Conservation (phyloP, 1,140 invertebrate species). For the Asbolus verrucosus region DNA sequence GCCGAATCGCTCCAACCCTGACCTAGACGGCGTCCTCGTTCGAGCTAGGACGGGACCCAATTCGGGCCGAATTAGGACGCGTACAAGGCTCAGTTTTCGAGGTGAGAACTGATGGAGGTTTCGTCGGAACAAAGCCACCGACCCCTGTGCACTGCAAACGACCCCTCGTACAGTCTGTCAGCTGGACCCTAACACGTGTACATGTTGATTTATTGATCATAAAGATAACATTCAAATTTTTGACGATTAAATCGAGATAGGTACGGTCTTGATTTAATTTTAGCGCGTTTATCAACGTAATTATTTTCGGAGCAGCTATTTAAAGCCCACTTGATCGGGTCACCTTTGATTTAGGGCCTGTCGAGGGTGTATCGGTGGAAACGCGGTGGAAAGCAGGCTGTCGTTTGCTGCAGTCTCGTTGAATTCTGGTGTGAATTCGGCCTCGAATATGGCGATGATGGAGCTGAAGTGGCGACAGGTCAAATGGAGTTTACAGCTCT, state of each 20-base stretch:
- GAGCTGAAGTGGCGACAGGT: conserved; percentile 59
- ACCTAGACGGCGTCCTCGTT: conserved; percentile 38
- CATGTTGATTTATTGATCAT: not conserved
- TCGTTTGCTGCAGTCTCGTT: not conserved
- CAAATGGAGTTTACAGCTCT: conserved; percentile 56
- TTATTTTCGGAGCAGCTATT: too few species aligned
- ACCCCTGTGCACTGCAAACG: too few species aligned
- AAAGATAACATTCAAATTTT: conserved; percentile 1
- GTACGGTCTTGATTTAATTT: too few species aligned
- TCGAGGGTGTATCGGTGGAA: conserved; percentile 56
- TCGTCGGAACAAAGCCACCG: too few species aligned
- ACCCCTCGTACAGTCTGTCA: too few species aligned
- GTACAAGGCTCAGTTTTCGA: conserved; percentile 7
- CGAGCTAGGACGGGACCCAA: conserved; percentile 22
- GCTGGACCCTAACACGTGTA: conserved; percentile 4
- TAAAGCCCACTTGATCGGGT: not conserved
- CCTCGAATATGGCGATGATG: conserved; percentile 60
- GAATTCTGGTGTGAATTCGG: conserved; percentile 42
- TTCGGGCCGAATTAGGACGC: conserved; percentile 11
- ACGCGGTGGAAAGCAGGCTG: conserved; percentile 24
- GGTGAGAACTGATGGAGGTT: too few species aligned
- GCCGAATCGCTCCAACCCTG: conserved; percentile 17
- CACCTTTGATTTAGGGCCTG: conserved; percentile 59
- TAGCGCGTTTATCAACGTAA: too few species aligned
- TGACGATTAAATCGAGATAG: conserved; percentile 19